Conservation (phyloP, 2,113 vertebrate genomes). For the Chrysemys picta region DNA sequence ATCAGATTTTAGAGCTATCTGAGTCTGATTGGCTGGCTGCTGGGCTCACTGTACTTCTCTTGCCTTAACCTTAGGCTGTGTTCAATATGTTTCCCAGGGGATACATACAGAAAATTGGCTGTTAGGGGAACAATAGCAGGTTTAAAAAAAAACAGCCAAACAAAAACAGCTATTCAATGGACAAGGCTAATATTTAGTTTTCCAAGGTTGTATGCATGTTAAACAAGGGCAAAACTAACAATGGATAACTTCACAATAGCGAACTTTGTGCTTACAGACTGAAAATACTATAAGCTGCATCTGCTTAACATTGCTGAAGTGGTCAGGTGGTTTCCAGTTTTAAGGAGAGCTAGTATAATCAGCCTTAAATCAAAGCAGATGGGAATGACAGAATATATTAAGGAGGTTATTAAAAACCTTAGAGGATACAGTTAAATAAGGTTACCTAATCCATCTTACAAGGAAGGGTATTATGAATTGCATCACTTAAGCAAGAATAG, state of each 20-base stretch:
- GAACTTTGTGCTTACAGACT: slow-evolving; percentile 52
- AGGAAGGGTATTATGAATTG: slow-evolving; percentile 62
- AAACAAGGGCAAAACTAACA: slow-evolving; percentile 54
- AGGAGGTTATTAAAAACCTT: slow-evolving; percentile 74
- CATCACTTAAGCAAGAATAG: slow-evolving; percentile 57
- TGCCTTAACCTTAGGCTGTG: slow-evolving; percentile 51
- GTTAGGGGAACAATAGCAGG: slow-evolving; percentile 30
- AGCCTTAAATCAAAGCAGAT: slow-evolving; percentile 80
- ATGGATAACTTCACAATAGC: slow-evolving; percentile 60
- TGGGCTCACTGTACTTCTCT: slow-evolving; percentile 9
- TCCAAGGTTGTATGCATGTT: slow-evolving; percentile 31
- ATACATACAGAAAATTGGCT: slow-evolving; percentile 17
- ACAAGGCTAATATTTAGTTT: slow-evolving; percentile 55
- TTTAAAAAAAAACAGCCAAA: slow-evolving; percentile 1
- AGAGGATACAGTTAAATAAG: slow-evolving; percentile 69
- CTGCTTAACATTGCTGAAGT: slow-evolving; percentile 55
- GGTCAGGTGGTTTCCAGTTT: slow-evolving; percentile 62
- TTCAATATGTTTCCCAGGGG: slow-evolving; percentile 56
- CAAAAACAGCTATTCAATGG: slow-evolving; percentile 44
- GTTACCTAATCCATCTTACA: slow-evolving; percentile 69
- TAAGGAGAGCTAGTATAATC: slow-evolving; percentile 61
- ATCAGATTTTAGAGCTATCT: slow-evolving; percentile 15
- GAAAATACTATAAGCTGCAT: slow-evolving; percentile 46
- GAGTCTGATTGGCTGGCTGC: slow-evolving; percentile 16
- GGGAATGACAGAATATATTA: slow-evolving; percentile 75